Evolutionary conservation across 1,140 invertebrate species (phyloP), one percentile per base, ranked within the genome.

Genomic region (Palaemon carinicauda): DNA sequence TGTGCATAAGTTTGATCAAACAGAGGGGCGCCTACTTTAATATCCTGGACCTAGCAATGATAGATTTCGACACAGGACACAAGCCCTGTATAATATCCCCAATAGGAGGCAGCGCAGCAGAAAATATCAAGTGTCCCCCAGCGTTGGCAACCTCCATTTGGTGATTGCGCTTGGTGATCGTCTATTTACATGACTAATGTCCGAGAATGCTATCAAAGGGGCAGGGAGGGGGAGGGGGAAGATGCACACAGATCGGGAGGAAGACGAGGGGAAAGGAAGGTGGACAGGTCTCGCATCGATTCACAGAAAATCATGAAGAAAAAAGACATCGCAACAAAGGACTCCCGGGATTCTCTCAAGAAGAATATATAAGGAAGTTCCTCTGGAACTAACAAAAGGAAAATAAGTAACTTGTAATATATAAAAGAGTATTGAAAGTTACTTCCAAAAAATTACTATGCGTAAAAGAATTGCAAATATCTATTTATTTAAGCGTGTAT

Each of bases 121-220:
- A 79, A 79, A 79, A 79, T 69, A 69, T 69, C 65, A 69, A 69
- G 29, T 79, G 79, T 69, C 19, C 79, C 21, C 33, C 56, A 5
- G 27, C 54, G 17, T n/a, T 50, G 56, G 33, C 54, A 60, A 50
- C 79, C 56, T 69, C 79, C 79, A 80, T 80, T 54, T 69, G 27
- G 54, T 80, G 56, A 80, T 80, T 80, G 79, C 53, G 41, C 29
- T 21, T 75, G 27, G 29, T 41, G 73, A 51, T 33, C 73, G 29
- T 80, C 79, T 80, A n/a, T 80, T 80, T 80, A 80, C 79, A 65
- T 65, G 54, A 80, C 27, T 80, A 65, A 24, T 80, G 54, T 50
- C 54, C 54, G n/a, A 29, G 19, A 15, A 29, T 15, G 24, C 79
- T 54, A n/a, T 33, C 33, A 52, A 24, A 12, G 51, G 51, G 77